Percentiles rank a stretch among this genome's conserved stretches.
These are phyloP conservation scores for Pundamilia nyererei DNA, from an alignment of 2,113 vertebrate species.

Conservation along the genomic window DNA sequence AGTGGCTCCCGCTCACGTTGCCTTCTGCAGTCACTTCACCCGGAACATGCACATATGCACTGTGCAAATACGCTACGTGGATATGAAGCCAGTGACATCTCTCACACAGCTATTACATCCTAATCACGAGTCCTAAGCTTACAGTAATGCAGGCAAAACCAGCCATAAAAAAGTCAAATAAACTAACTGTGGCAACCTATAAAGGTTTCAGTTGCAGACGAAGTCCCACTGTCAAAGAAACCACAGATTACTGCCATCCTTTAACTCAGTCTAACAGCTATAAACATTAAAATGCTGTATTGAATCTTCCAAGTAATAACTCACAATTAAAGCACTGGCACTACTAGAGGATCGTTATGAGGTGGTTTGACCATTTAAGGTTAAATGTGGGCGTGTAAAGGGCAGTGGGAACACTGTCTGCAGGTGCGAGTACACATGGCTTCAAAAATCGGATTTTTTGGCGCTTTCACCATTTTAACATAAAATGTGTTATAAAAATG, in stretches of 20 bases:
- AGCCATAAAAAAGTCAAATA: neutral
- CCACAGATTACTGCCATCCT: neutral
- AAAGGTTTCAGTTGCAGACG: neutral
- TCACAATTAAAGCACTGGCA: neutral
- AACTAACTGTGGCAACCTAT: neutral
- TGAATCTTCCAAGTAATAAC: neutral
- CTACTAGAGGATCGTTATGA: neutral
- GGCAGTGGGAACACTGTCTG: neutral
- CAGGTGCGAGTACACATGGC: neutral
- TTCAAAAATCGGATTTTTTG: neutral
- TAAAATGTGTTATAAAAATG: neutral
- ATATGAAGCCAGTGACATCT: neutral
- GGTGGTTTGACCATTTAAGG: neutral
- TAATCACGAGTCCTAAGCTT: neutral
- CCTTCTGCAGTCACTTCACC: neutral
- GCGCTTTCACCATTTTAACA: neutral
- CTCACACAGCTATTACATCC: neutral
- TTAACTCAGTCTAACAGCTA: neutral
- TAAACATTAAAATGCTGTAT: neutral
- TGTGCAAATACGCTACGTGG: neutral
- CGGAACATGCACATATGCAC: neutral
- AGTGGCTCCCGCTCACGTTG: neutral
- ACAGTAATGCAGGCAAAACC: neutral
- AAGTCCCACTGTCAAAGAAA: neutral
- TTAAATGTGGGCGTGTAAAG: neutral